Conservation (phyloP, 1,140 invertebrate genomes). For the Nasonia giraulti region DNA sequence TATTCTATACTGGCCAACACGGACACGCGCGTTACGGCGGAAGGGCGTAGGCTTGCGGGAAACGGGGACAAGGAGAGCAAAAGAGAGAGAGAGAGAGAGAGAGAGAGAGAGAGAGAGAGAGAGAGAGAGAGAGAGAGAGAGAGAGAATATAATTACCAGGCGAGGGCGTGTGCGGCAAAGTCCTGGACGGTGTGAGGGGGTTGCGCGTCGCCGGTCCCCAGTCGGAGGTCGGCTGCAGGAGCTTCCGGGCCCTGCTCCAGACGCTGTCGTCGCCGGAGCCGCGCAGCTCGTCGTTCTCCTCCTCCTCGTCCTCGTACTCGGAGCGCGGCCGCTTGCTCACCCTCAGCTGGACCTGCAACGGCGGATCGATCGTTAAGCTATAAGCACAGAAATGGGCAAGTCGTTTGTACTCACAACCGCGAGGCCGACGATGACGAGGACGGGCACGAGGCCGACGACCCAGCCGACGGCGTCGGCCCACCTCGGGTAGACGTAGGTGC, state of each 20-base stretch:
- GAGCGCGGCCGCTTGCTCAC: slow-evolving; percentile 56
- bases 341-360: slow-evolving; percentile 62
- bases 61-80: not conserved
- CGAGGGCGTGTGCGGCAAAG: slow-evolving; percentile 63
- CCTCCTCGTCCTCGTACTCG: slow-evolving; percentile 64
- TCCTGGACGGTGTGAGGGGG: slow-evolving; percentile 66
- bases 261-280: slow-evolving; percentile 57
- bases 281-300: slow-evolving; percentile 63
- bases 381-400: not conserved
- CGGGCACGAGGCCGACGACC: slow-evolving; percentile 83
- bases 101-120: not conserved
- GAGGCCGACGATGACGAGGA: slow-evolving; percentile 81
- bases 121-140: no score
- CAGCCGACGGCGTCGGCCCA: slow-evolving; percentile 88
- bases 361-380: no score
- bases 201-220: slow-evolving; percentile 78
- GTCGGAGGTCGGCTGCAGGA: slow-evolving; percentile 79
- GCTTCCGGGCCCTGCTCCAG: slow-evolving; percentile 70
- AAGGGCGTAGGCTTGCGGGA: not conserved
- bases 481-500: slow-evolving; percentile 83
- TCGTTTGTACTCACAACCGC: slow-evolving; percentile 75
- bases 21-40: not conserved
- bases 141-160: slow-evolving; percentile 62
- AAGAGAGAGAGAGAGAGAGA: not conserved
- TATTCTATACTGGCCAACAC: not conserved